Evolutionary conservation across 2,113 vertebrate species (phyloP), one percentile per base, ranked within the genome.

Genomic region (Microcebus tavaratra): DNA sequence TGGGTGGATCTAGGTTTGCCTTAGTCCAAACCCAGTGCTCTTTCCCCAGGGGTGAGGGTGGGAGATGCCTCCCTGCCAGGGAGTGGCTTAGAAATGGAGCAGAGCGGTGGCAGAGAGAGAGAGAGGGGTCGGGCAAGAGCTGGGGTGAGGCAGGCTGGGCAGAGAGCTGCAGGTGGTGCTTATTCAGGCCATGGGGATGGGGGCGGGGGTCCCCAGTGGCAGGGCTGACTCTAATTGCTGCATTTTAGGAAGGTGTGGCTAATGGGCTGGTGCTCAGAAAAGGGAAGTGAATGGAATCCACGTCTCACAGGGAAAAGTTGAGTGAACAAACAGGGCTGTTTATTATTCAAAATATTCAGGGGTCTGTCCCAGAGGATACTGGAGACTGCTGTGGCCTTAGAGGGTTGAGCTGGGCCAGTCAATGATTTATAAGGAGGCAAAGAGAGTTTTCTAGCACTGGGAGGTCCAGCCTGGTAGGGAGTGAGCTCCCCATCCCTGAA

Each of bases 251-350:
- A 79, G 15, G 31, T 34, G 20, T n/a, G 36, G n/a, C 1, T 6
- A 53, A 29, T 21, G 29, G 36, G 5, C 1, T 1, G 27, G 15
- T 53, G 55, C 25, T 59, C 72, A 39, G 57, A 81, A 36, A 96
- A 55, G 50, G 18, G 45, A 39, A 61, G 50, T 7, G 2, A 6
- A 1, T 6, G 29, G 59, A 70, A 29, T 23, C 50, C 65, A 27
- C 0, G 0, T 7, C 53, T 23, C 0, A 8, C 15, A 45, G 63
- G 70, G 23, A 13, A 67, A 2, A 59, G 34, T 1, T 29, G 45
- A 55, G 29, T 73, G 61, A 83, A 31, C 13, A 65, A 34, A 39
- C 53, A 39, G 36, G 25, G 14, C 17, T 61, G 11, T 55, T 21
- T 12, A 63, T 45, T 65, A 48, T 59, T 91, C 21, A 12, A 20